These are phyloP conservation scores for Cygnus atratus DNA, from an alignment of 2,113 vertebrate genomes.

Conservation along the genomic window DNA sequence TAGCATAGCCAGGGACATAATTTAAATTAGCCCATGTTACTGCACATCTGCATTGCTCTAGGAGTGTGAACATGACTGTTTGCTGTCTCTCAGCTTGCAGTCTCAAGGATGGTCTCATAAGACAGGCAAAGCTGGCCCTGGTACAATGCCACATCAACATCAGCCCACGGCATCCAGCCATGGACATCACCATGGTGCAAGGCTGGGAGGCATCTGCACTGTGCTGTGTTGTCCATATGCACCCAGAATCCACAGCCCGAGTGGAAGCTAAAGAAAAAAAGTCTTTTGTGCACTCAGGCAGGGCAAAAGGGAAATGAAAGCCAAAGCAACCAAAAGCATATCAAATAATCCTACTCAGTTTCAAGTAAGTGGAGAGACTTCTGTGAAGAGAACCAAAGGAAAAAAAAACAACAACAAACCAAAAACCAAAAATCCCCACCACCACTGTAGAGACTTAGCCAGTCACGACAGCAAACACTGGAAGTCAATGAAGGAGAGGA, in stretches of 20 bases:
- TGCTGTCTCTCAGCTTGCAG: not conserved
- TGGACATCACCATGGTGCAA: not conserved
- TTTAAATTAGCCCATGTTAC: not conserved
- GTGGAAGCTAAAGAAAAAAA: not conserved
- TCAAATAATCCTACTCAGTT: not conserved
- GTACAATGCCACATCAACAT: not conserved
- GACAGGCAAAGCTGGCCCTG: not conserved
- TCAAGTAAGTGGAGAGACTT: not conserved
- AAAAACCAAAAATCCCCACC: not conserved
- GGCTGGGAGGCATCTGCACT: not conserved
- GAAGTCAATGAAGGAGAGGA: not conserved
- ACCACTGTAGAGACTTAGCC: not conserved
- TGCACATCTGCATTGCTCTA: not conserved
- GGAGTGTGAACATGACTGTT: not conserved
- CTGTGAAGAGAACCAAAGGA: not conserved
- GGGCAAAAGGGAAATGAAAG: not conserved
- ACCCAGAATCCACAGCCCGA: not conserved
- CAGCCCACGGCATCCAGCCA: not conserved
- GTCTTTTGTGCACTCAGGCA: not conserved
- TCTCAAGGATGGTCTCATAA: not conserved
- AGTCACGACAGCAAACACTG: not conserved
- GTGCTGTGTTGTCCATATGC: accelerated
- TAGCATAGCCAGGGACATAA: not conserved
- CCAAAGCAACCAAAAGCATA: not conserved
- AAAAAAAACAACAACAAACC: too few relatives aligned